Evolutionary conservation across 37 sponge, comb jelly and placozoan genomes (phyloP).

Genomic region (Spongilla lacustris): DNA sequence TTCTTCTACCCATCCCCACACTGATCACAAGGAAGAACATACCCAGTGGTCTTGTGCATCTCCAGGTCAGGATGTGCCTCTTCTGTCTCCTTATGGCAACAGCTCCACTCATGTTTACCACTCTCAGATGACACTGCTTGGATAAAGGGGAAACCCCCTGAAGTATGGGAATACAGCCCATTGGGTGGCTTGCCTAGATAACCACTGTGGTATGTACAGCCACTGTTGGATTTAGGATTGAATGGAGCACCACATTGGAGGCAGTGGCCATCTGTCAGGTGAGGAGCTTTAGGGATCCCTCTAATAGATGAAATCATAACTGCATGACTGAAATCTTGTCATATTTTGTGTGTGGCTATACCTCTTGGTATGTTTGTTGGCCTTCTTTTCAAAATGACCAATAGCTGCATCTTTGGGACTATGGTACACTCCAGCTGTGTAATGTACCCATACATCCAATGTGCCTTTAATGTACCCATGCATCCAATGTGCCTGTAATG

Average conservation of each 20-base stretch:
- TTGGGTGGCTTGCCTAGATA: slow-evolving; percentile 8
- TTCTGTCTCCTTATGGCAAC: neutral
- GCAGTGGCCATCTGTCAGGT: slow-evolving; percentile 10
- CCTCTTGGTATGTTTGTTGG: no score
- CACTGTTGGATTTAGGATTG: neutral
- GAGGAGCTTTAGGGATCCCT: neutral
- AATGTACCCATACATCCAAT: no score
- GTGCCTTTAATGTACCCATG: no score
- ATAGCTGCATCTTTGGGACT: slow-evolving; percentile 16
- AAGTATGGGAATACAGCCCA: neutral
- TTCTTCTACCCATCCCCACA: no score
- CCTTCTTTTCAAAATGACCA: neutral
- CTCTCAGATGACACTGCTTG: slow-evolving; percentile 1
- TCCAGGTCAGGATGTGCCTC: slow-evolving; percentile 10
- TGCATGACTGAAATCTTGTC: no score
- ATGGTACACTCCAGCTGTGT: no score
- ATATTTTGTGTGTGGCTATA: no score
- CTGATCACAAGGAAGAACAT: neutral
- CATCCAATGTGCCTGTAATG: no score
- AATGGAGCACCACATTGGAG: slow-evolving; percentile 14
- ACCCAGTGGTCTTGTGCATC: slow-evolving; percentile 13
- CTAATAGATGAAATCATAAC: neutral
- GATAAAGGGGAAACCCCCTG: neutral
- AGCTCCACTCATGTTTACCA: slow-evolving; percentile 17
- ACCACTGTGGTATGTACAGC: slow-evolving; percentile 21